Percentiles rank a stretch among this genome's conserved stretches.
Evolutionary conservation across 1,140 invertebrate species (phyloP).

Genomic region (Dinoponera quadriceps): DNA sequence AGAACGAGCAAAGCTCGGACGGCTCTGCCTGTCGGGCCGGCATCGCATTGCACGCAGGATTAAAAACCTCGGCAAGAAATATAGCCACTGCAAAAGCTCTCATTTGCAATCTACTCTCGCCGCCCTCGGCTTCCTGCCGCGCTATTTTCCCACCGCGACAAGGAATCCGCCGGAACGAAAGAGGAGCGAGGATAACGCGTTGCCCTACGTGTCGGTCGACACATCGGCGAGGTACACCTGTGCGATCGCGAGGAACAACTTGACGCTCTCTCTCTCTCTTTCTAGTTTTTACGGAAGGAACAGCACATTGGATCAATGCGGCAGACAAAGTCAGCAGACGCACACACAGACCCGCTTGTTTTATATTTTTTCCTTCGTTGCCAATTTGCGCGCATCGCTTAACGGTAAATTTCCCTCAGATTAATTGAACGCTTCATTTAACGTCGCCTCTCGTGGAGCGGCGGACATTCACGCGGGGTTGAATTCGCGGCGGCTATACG

Average conservation of each 20-base stretch:
- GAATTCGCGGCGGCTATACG: not conserved
- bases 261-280: constrained; percentile 13
- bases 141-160: constrained; percentile 38
- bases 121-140: constrained; percentile 45
- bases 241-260: constrained; percentile 10
- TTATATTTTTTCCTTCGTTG: not conserved
- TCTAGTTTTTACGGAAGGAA: not conserved
- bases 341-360: not conserved
- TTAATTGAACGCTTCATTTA: not conserved
- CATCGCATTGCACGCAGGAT: constrained; percentile 79
- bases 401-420: not conserved
- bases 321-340: too few relatives aligned
- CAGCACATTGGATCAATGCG: not conserved
- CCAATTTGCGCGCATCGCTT: not conserved
- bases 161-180: constrained; percentile 9
- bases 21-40: constrained; percentile 65
- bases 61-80: constrained; percentile 81
- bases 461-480: not conserved
- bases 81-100: constrained; percentile 77
- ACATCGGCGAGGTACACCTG: constrained; percentile 30
- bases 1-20: constrained; percentile 59
- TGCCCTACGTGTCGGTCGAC: constrained; percentile 32
- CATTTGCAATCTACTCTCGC: constrained; percentile 77
- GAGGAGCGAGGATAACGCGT: constrained; percentile 7
- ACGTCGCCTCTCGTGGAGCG: not conserved